Base-by-base conservation (phyloP, 2,888 invertebrate genomes). In the Parapristionchus giblindavisi region DNA sequence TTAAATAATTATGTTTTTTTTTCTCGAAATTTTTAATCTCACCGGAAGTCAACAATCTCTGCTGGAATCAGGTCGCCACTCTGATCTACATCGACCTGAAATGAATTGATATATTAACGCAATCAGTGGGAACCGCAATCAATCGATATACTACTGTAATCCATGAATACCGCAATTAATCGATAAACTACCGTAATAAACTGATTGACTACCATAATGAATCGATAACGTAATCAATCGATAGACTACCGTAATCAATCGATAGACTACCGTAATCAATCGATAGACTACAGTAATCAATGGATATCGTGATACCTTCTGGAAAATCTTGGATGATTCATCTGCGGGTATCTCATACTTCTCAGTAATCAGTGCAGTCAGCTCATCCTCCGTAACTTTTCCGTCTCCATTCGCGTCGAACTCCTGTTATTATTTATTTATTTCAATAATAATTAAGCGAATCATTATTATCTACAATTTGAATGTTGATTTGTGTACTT, bases 1-100 rank as follows among this genome's bases (percentile, higher is more conserved):
- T 79, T n/a, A n/a, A n/a, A n/a, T 58, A 38, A 21, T 17, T 52
- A 73, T 68, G 65, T 52, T 29, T 32, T 74, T 54, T 54, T 52
- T 52, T 14, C n/a, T 3, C n/a, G 24, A 11, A 40, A 34, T 4
- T 14, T 29, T 14, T 34, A 38, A 6, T 52, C 74, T n/a, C 51
- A 79, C 80, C 82, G 75, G 78, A 85, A 86, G 56, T 87, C 87
- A 11, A 87, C 87, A 48, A 87, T 87, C 76, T 87, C 87, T 0
- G 85, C 87, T 1, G 87, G 81, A 75, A 76, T 84, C 61, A 87
- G 76, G 60, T 87, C 85, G 27, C 77, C 80, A 27, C 81, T 81
- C 21, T 77, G 38, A 70, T 87, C 87, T 8, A 86, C 82, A 75
- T 87, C 87, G 51, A 84, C 85, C 72, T 72, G 72, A 38, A 27